Conservation (phyloP, 2,113 vertebrate genomes). For the Candoia aspera region DNA sequence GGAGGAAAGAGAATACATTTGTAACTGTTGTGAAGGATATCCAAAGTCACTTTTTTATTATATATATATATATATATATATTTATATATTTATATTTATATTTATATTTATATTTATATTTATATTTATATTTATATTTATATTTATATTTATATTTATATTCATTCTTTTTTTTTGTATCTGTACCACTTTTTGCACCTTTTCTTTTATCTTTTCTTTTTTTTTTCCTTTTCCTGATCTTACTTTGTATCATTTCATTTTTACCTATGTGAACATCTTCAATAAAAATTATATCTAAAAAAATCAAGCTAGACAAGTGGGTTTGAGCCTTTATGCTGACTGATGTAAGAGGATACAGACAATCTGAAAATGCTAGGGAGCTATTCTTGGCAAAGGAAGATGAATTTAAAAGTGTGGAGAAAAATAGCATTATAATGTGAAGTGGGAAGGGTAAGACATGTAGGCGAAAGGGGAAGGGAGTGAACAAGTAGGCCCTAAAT, state of each 20-base stretch:
- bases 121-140: no score
- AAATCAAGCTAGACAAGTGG: no score
- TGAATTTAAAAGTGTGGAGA: not conserved
- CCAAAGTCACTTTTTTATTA: not conserved
- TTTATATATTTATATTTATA: no score
- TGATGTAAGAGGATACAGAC: not conserved
- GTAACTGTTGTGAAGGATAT: not conserved
- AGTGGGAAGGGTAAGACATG: not conserved
- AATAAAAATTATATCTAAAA: no score
- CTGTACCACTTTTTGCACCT: not conserved
- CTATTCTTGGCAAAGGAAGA: not conserved
- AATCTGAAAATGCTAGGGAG: not conserved
- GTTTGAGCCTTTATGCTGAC: no score
- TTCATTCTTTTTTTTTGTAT: not conserved
- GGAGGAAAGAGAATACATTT: not conserved
- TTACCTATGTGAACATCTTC: no score
- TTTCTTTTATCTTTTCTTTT: not conserved
- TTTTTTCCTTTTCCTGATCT: not conserved
- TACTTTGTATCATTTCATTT: not conserved
- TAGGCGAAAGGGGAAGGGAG: not conserved
- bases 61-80: no score
- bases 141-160: no score
- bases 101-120: no score
- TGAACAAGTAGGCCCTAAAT: not conserved
- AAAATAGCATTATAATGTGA: not conserved